Evolutionary conservation across 2,113 vertebrate genomes (phyloP).

Genomic region (Galbula dea): DNA sequence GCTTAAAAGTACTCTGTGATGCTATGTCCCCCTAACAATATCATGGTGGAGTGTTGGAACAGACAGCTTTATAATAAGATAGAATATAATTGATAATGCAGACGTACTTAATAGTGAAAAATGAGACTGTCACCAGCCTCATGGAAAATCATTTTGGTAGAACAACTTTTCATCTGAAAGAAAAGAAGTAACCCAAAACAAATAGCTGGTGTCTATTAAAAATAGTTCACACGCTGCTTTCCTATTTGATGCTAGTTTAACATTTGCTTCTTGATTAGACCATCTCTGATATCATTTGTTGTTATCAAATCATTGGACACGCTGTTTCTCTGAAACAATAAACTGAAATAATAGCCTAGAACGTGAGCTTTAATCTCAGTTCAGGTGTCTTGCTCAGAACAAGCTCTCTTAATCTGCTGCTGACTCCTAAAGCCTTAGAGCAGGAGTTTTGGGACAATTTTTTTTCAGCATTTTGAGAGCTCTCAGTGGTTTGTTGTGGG

Average conservation of each 20-base stretch:
- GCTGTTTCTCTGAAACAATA: conserved; percentile 41
- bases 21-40: conserved; percentile 35
- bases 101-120: conserved; percentile 65
- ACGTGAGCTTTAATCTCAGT: neutral
- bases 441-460: neutral
- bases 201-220: conserved; percentile 40
- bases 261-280: conserved; percentile 19
- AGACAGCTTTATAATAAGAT: conserved; percentile 56
- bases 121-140: conserved; percentile 60
- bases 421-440: neutral
- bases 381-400: neutral
- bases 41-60: conserved; percentile 34
- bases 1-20: conserved; percentile 25
- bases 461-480: neutral
- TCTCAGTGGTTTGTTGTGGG: too few species aligned
- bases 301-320: conserved; percentile 36
- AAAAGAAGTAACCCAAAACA: conserved; percentile 40
- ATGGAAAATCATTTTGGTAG: conserved; percentile 63
- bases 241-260: conserved; percentile 5
- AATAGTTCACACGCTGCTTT: conserved; percentile 12
- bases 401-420: neutral
- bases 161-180: conserved; percentile 51
- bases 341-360: too few species aligned
- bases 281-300: conserved; percentile 44
- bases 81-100: conserved; percentile 61